Evolutionary conservation across 2,797 vertebrate genomes (phyloP), one percentile per base, ranked within the genome.

Genomic region (Lateolabrax maculatus): DNA sequence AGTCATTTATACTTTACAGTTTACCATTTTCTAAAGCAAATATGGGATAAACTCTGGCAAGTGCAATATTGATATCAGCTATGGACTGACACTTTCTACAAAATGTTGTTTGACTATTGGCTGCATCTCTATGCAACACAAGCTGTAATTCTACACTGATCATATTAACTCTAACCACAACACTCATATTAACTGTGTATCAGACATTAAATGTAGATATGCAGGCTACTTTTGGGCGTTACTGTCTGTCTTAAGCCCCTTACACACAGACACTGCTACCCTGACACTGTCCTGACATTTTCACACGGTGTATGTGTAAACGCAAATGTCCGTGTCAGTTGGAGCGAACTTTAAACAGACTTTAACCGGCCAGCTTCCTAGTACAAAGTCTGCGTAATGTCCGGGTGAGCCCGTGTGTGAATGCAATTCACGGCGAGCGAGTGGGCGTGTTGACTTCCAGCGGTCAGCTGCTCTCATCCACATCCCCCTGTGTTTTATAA

Each of bases 221-320:
- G 11, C 16, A 49, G 55, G 43, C 36, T 57, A 5, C 31, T 68
- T 52, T 55, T 53, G 48, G 23, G 37, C 69, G 37, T 81, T 61
- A 46, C 43, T 66, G 44, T 16, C 46, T 25, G 65, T 37, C 23
- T 62, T 62, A 65, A n/a, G n/a, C n/a, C n/a, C n/a, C n/a, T n/a
- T n/a, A n/a, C n/a, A n/a, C n/a, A n/a, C n/a, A n/a, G n/a, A n/a
- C n/a, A n/a, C n/a, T n/a, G n/a, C n/a, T n/a, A n/a, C n/a, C n/a
- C n/a, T n/a, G n/a, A n/a, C n/a, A n/a, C n/a, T n/a, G n/a, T n/a
- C n/a, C n/a, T n/a, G n/a, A n/a, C n/a, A n/a, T n/a, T n/a, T n/a
- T n/a, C n/a, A n/a, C n/a, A n/a, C n/a, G n/a, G n/a, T n/a, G n/a
- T n/a, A n/a, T n/a, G n/a, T n/a, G n/a, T n/a, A n/a, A n/a, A n/a